A percentile compares a stretch with the other conserved stretches of the same genome.
Evolutionary conservation across 2,113 vertebrate genomes (phyloP).

Genomic region (Amphiprion ocellaris): DNA sequence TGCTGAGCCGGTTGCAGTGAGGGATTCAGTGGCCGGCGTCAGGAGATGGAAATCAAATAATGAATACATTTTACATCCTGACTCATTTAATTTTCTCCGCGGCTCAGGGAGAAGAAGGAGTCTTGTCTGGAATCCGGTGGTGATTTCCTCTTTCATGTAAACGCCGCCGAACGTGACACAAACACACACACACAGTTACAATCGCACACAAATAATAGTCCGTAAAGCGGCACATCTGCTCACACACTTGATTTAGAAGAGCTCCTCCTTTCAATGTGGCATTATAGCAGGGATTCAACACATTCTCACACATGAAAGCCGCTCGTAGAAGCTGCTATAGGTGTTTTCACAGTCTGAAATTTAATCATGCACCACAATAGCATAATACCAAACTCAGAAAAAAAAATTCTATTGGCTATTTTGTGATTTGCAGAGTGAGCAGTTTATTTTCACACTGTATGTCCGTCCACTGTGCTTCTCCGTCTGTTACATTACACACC

Average conservation of each 20-base stretch:
- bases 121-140: conserved; percentile 5
- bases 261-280: not conserved
- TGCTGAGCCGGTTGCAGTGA: conserved; percentile 41
- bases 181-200: not conserved
- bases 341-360: not conserved
- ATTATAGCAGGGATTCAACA: conserved; percentile 4
- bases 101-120: conserved; percentile 25
- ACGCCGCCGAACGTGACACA: not conserved
- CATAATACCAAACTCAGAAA: not conserved
- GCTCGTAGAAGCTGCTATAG: not conserved
- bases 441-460: too few species aligned
- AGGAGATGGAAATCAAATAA: conserved; percentile 80
- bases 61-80: conserved; percentile 72
- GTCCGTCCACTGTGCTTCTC: not conserved
- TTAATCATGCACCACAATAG: not conserved
- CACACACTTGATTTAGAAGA: conserved; percentile 6
- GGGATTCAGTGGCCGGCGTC: conserved; percentile 43
- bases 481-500: not conserved
- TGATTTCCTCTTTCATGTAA: conserved; percentile 56
- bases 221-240: not conserved
- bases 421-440: not conserved
- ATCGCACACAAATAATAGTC: not conserved
- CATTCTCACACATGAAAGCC: not conserved
- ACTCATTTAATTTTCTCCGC: conserved; percentile 68
- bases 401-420: not conserved